A percentile compares a stretch with the other conserved stretches of the same genome.
phyloP scores from a whole-genome alignment of 1,140 invertebrate genomes.

The Caenorhabditis brenneri region DNA sequence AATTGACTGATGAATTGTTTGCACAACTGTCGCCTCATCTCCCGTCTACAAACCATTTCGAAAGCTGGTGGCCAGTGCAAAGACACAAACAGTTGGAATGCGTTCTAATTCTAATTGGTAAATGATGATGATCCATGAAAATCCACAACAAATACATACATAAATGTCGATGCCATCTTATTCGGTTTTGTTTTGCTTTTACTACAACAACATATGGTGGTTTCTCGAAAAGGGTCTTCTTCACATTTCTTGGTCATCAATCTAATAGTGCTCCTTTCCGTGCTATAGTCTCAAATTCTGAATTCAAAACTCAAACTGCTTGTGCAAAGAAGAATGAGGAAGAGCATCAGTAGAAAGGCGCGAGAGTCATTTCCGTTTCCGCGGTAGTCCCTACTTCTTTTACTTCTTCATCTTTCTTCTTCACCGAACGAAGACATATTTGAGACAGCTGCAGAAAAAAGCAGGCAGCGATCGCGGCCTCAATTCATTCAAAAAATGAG shows the following conservation, averaged over 20 bases:
- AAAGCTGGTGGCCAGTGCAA: neutral
- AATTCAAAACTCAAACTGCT: slow-evolving; percentile 16
- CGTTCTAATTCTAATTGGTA: slow-evolving; percentile 29
- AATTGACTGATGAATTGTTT: slow-evolving; percentile 31
- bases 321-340: neutral
- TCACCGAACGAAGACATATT: slow-evolving; percentile 40
- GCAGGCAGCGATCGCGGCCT: slow-evolving; percentile 32
- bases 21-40: slow-evolving; percentile 27
- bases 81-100: slow-evolving; percentile 15
- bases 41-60: slow-evolving; percentile 38
- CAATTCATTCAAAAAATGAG: slow-evolving; percentile 43
- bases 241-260: neutral
- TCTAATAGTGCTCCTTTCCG: slow-evolving; percentile 31
- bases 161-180: neutral
- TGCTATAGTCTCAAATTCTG: slow-evolving; percentile 27
- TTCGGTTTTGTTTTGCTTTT: neutral
- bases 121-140: slow-evolving; percentile 42
- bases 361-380: slow-evolving; percentile 37
- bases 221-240: slow-evolving; percentile 7
- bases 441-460: slow-evolving; percentile 33
- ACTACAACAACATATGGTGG: slow-evolving; percentile 30
- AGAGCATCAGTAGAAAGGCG: slow-evolving; percentile 23
- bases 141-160: neutral
- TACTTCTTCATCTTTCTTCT: neutral
- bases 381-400: slow-evolving; percentile 7